phyloP scores from a whole-genome alignment of 2,888 invertebrate genomes.

The Onthophagus sagittarius region DNA sequence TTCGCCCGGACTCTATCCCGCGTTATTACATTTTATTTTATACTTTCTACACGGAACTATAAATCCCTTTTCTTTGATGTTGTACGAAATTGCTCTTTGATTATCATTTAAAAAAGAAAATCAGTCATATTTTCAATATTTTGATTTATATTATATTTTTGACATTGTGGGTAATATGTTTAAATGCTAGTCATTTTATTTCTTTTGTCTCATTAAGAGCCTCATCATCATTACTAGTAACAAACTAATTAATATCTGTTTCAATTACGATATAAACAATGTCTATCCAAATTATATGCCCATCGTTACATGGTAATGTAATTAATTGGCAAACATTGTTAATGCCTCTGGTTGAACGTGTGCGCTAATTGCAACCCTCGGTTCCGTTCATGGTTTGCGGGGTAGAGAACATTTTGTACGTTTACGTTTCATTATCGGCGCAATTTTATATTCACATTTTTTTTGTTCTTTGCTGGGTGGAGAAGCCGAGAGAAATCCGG shows the following conservation, averaged over 20 bases:
- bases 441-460: neutral
- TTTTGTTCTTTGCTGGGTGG: neutral
- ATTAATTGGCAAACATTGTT: neutral
- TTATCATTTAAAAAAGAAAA: too few species aligned
- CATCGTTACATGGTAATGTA: neutral
- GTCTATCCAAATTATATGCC: neutral
- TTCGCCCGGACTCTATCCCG: too few species aligned
- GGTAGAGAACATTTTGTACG: neutral
- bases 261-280: neutral
- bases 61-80: neutral
- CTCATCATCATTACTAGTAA: neutral
- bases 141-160: too few species aligned
- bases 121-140: too few species aligned
- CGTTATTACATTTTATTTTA: neutral
- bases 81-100: too few species aligned
- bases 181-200: too few species aligned
- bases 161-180: too few species aligned
- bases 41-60: neutral
- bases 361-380: neutral
- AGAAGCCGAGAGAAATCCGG: neutral
- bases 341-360: neutral
- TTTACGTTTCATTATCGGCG: neutral
- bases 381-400: neutral
- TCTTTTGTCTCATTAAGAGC: neutral
- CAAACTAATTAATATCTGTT: neutral